Base-by-base conservation (phyloP, 2,888 invertebrate genomes). In the Doris montereyensis region DNA sequence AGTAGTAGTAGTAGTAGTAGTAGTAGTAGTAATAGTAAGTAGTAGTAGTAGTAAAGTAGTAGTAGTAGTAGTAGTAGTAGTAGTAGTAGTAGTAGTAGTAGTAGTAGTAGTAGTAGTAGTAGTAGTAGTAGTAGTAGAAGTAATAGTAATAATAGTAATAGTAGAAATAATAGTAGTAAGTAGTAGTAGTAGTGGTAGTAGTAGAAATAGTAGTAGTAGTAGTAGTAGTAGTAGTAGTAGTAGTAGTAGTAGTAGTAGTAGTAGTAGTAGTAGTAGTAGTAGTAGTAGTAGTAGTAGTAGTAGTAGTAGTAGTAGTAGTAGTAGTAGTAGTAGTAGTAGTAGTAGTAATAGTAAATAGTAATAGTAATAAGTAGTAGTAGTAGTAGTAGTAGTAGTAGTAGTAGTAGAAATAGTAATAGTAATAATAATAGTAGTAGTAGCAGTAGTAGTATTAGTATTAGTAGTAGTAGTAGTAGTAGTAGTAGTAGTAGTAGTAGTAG, bases 241-340 rank as follows among this genome's bases (percentile, higher is more conserved):
- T 41, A 41, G 52, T 41, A 41, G 52, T 41, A 41, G 52, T 41
- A 41, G 52, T 41, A 41, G 52, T 41, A 67, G 24, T 24, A 26
- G 21, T n/a, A 17, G 30, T n/a, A 41, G 52, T 65, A 76, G 76
- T 65, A 76, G 76, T 32, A 76, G 76, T 32, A 76, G 76, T 67
- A 76, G 67, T 32, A 76, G 76, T 52, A 76, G 76, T 32, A 76
- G 62, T 76, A 65, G 76, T 32, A 76, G 76, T 65, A 76, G 76
- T 65, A 76, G 76, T 65, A 76, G 65, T 32, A 76, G 62, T 65
- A 76, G 65, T 1, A 76, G 35, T 65, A 76, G 76, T 17, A 76
- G 76, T 76, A 76, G 65, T 65, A 28, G 34, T 65, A 76, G 76
- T 30, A 65, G 62, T 65, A 65, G 76, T 30, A 76, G 65, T 1